Base-by-base conservation (phyloP, 2,797 vertebrate genomes). In the Phataginus tetradactyla region DNA sequence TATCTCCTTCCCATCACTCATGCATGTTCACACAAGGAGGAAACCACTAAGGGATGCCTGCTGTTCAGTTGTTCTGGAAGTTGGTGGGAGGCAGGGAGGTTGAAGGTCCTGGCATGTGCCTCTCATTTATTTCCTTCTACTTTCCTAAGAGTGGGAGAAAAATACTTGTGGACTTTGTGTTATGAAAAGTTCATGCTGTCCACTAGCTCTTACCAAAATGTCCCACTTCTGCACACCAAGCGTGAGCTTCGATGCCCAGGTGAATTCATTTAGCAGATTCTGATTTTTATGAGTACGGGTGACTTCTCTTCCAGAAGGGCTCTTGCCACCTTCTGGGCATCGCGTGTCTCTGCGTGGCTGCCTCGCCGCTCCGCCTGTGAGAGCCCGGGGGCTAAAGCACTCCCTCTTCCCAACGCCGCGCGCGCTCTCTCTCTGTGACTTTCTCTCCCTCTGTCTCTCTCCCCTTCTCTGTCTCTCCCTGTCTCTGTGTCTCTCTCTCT, bases 81-180 rank as follows among this genome's bases (percentile, higher is more conserved):
- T 80, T 95, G 93, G 96, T 96, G 96, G 97, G 97, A 97, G 97
- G 96, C 78, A 39, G 90, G 78, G 90, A 96, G 97, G 97, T 96
- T 95, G 97, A 98, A 98, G 97, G 95, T 97, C 97, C 86, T 95
- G 86, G 94, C 96, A 91, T 97, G 89, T 9, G 91, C 86, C 96
- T 96, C 97, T 98, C 96, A 97, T 97, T 97, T 97, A 97, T 97
- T 97, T 97, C 97, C 95, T 96, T 92, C 95, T 77, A 86, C 95
- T 96, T 98, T 97, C 97, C 95, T 96, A 97, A 95, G 97, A 97
- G 97, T 95, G 71, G 89, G 88, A 97, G 95, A 94, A 97, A 97
- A 96, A 97, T 96, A 97, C 94, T 96, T 97, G 94, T 64, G 94
- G 94, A 96, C 90, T 97, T 42, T 20, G 59, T 66, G 89, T 95